Evolutionary conservation across 2,113 vertebrate genomes (phyloP), one percentile per base, ranked within the genome.

Genomic region (Piaya cayana): DNA sequence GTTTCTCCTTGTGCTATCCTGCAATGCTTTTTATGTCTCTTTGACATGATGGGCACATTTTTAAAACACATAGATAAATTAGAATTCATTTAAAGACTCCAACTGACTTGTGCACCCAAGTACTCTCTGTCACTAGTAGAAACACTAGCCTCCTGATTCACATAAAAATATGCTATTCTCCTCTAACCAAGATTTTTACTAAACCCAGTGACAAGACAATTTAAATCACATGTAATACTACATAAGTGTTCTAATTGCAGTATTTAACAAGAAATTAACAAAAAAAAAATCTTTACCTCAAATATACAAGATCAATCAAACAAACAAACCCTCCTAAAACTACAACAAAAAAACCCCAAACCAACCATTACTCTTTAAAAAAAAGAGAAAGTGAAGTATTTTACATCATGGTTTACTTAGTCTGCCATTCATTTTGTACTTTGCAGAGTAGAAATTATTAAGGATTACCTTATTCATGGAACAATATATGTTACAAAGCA

Each of bases 401-500:
- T 85, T 59, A 50, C 2, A 1, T 36, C 50, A 70, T 15, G 5
- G 14, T 88, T 72, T 50, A 59, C 67, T 45, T 49, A 30, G 25
- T 74, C 19, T 68, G 49, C 9, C 8, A 59, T 81, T 67, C 32
- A 68, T 94, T 90, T 67, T 86, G 8, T 47, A 93, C 59, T 84
- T 69, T 59, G 26, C 30, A 85, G 30, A 62, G 16, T 43, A 68
- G 62, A 55, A 97, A 45, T 83, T 96, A 92, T 80, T 76, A 82
- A 63, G 88, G 63, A 91, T 81, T 96, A 86, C 34, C n/a, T 93
- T 70, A 92, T 56, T 92, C 11, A 23, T 82, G 34, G 82, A 96
- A 95, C 89, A 95, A 94, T 87, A 49, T 25, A 47, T 76, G 65
- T 58, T 75, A 88, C 36, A 95, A 96, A 82, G 92, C 84, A 95